Conservation (phyloP, 2,888 invertebrate species). For the Chloroclysta siterata region DNA sequence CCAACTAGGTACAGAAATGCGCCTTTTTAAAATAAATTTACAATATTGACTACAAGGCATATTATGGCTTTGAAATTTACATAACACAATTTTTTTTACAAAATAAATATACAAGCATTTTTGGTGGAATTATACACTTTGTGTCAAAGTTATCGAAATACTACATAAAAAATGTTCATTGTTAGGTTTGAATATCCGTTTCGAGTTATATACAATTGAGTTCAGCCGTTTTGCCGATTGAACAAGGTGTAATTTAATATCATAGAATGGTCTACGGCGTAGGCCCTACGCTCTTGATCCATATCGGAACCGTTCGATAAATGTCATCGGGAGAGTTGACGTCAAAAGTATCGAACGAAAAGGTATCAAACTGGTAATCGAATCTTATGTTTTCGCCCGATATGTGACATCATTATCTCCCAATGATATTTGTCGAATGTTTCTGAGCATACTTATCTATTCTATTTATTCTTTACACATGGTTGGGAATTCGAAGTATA, state of each 20-base stretch:
- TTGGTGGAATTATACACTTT: conserved; percentile 1
- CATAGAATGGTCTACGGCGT: no score
- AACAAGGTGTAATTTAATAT: no score
- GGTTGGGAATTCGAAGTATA: no score
- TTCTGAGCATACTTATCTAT: neutral
- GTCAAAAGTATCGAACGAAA: neutral
- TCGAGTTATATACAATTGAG: no score
- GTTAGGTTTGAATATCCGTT: no score
- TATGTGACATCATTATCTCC: neutral
- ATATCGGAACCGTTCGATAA: neutral
- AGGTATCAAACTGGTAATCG: no score
- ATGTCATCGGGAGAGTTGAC: neutral
- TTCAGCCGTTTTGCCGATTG: no score
- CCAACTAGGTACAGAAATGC: neutral
- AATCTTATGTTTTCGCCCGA: neutral
- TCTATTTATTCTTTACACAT: no score
- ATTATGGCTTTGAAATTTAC: conserved; percentile 57
- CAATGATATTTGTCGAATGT: neutral
- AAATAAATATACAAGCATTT: neutral
- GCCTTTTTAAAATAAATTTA: conserved; percentile 12
- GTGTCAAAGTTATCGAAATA: conserved; percentile 1
- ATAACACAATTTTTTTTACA: conserved; percentile 40
- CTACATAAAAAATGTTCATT: no score
- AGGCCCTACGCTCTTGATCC: no score
- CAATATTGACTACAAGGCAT: conserved; percentile 68